These are phyloP conservation scores for Hydrolagus affinis DNA, from an alignment of 2,113 vertebrate genomes.

Conservation along the genomic window DNA sequence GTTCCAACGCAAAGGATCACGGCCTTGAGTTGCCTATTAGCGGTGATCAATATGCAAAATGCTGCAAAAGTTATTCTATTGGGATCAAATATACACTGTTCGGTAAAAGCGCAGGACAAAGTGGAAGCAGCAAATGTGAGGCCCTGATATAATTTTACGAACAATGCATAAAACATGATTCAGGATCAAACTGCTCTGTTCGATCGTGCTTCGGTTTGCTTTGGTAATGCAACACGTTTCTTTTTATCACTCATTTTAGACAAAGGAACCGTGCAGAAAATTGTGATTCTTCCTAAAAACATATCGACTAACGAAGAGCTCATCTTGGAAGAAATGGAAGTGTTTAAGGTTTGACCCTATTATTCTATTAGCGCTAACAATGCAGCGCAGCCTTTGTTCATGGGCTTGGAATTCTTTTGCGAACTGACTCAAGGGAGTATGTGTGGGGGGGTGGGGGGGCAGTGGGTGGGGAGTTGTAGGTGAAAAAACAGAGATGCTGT, in stretches of 20 bases:
- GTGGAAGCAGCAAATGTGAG: too few species aligned
- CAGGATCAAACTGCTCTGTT: conserved; percentile 34
- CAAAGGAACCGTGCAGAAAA: conserved; percentile 87
- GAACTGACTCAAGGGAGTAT: background rate
- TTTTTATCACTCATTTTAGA: conserved; percentile 53
- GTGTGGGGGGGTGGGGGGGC: too few species aligned
- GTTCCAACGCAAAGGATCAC: too few species aligned
- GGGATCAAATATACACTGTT: too few species aligned
- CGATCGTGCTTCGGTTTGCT: background rate
- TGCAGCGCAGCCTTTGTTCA: background rate
- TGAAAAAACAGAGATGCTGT: background rate
- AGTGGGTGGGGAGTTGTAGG: background rate
- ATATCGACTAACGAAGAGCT: conserved; percentile 76
- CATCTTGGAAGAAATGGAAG: conserved; percentile 92
- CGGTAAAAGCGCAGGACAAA: too few species aligned
- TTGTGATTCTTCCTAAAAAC: conserved; percentile 82
- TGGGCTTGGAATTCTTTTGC: conserved; percentile 13
- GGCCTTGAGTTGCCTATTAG: too few species aligned
- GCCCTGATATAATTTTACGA: too few species aligned
- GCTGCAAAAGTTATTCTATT: too few species aligned
- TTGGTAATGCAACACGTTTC: background rate
- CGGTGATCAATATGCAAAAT: too few species aligned
- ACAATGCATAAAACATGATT: background rate
- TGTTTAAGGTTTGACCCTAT: conserved; percentile 80
- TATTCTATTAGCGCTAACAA: background rate